Evolutionary conservation across 2,888 invertebrate genomes (phyloP).

Genomic region (Dorcus hopei): DNA sequence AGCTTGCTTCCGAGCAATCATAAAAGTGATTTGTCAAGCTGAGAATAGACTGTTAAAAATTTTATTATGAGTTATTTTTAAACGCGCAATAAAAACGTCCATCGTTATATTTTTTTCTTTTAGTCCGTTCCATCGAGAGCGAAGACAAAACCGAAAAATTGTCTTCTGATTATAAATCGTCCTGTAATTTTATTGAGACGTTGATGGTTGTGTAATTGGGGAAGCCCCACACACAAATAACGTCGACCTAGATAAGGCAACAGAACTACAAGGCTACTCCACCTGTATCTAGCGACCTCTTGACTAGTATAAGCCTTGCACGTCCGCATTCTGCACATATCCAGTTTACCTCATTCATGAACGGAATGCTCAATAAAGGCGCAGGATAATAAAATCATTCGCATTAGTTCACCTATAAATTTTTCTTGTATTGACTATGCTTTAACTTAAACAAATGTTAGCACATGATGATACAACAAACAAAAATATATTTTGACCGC

Average conservation of each 20-base stretch:
- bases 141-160: too few species aligned
- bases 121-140: too few species aligned
- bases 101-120: too few species aligned
- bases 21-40: too few species aligned
- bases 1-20: too few species aligned
- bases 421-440: neutral
- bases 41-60: too few species aligned
- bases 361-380: conserved; percentile 10
- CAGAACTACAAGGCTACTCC: neutral
- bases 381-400: neutral
- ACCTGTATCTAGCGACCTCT: conserved; percentile 7
- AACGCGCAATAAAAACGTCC: too few species aligned
- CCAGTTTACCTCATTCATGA: conserved; percentile 13
- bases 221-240: neutral
- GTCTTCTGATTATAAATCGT: too few species aligned
- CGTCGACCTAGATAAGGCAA: conserved; percentile 1
- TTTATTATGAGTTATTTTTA: too few species aligned
- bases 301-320: conserved; percentile 6
- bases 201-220: neutral
- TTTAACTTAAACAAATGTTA: too few species aligned
- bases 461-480: too few species aligned
- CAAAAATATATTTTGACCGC: too few species aligned
- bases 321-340: conserved; percentile 17
- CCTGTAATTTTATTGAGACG: neutral
- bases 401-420: neutral